phyloP scores from a whole-genome alignment of 2,888 invertebrate genomes.

The Yponomeuta sedellus region DNA sequence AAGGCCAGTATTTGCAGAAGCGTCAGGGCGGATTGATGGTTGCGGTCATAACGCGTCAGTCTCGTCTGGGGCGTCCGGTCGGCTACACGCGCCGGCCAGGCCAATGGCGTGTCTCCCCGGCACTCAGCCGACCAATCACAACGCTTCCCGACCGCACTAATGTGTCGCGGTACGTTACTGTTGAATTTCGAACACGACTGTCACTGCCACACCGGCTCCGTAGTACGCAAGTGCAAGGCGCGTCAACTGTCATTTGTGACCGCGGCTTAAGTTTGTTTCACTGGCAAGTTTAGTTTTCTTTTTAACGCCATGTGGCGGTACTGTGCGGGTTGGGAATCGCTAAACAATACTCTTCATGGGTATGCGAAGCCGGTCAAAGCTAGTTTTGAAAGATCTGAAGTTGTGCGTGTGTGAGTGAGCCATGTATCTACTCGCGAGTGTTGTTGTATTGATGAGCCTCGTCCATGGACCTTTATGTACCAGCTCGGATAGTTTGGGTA shows the following conservation, averaged over 20 bases:
- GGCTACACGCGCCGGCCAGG: conserved; percentile 54
- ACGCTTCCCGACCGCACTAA: conserved; percentile 4
- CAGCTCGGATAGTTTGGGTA: conserved; percentile 68
- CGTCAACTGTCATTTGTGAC: background rate
- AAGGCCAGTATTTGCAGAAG: conserved; percentile 62
- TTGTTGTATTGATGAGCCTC: conserved; percentile 47
- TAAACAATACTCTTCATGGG: background rate
- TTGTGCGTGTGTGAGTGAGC: conserved; percentile 6
- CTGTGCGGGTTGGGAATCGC: background rate
- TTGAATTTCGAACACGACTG: conserved; percentile 23
- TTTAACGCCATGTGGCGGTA: background rate
- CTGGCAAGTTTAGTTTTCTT: background rate
- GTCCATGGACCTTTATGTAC: conserved; percentile 54
- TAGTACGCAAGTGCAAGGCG: conserved; percentile 6
- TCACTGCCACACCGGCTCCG: background rate
- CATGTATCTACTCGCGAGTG: conserved; percentile 18
- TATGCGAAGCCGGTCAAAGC: background rate
- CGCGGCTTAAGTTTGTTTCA: background rate
- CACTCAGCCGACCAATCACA: background rate
- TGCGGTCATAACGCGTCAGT: conserved; percentile 48
- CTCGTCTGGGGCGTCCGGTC: conserved; percentile 63
- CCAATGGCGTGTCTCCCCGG: conserved; percentile 41
- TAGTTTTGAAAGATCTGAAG: conserved; percentile 12
- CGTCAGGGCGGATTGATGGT: conserved; percentile 70
- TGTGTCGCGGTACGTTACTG: conserved; percentile 13